Base-by-base conservation (phyloP, 2,113 vertebrate genomes). In the Otolemur garnettii region DNA sequence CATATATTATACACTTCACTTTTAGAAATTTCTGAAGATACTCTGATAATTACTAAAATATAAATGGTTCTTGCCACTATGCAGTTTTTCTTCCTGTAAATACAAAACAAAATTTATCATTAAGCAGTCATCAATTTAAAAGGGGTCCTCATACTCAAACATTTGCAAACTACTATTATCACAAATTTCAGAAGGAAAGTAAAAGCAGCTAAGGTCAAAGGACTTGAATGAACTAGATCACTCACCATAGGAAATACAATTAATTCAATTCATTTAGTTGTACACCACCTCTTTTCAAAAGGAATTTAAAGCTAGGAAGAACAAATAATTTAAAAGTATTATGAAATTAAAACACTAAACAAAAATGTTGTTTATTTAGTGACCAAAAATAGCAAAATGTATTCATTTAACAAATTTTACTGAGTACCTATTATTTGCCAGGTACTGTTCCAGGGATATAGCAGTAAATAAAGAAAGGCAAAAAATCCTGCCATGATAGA, bases 161-260 rank as follows among this genome's bases (percentile, higher is more conserved):
- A 93, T 85, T 68, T 95, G 77, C 45, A 87, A 87, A 81, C 38
- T 53, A 92, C 5, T 69, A 69, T 66, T 75, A 68, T 26, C 55
- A 79, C 64, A 66, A 84, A 85, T 79, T 79, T 93, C 79, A 93
- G 55, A 93, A 93, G 45, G 74, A 95, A 95, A 90, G 62, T 68
- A 50, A 77, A 68, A 95, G 77, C 38, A 82, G 24, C 24, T 60
- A 83, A 88, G 14, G 50, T 75, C 60, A 87, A 82, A 92, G 45
- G 83, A 87, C 68, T 82, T 50, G 14, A 50, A 50, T 50, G 18
- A 87, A 87, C 69, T 38, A 92, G 59, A 89, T 62, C 75, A 89
- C 55, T 89, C 55, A 80, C 24, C 64, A 90, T 42, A 77, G 35
- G 38, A 90, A 89, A 45, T 28, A 35, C 30, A 80, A 66, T 93